Base-by-base conservation (phyloP, 2,888 invertebrate genomes). In the Eubasilissa splendida region DNA sequence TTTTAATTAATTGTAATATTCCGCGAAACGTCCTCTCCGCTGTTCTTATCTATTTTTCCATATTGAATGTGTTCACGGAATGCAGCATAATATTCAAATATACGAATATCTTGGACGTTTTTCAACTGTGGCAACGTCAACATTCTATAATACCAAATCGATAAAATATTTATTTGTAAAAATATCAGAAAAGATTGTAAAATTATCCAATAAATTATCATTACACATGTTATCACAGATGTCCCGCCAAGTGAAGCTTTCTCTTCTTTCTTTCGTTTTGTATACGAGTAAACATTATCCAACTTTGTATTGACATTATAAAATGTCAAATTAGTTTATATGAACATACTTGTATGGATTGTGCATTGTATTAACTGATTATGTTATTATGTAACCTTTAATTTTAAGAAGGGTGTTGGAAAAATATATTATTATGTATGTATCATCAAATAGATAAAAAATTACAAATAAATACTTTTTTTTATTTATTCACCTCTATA, bases 391-490 rank as follows among this genome's bases (percentile, higher is more conserved):
- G 53, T 79, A 79, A 75, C 66, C 79, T 79, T 7, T 80, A 80
- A 50, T 56, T 50, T 74, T 74, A 74, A 71, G 71, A 59, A 42
- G 68, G 81, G 81, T 81, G 81, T 76, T 59, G 81, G 80, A 80
- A 75, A 22, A 80, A 77, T 77, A 80, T 77, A 63, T 80, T 80
- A 53, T 52, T 77, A 73, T 80, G 74, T 80, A 74, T 80, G 80
- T 80, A 80, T 80, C 73, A 60, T 80, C 66, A 80, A 77, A 80
- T 74, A 80, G 73, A 73, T 63, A 78, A 78, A 80, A 31, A 68
- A 58, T 71, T 75, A 63, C 11, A 63, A 71, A 42, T 42, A 42
- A 42, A 42, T 42, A 42, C 42, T 5, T 42, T 42, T 5, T 42
- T 42, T 42, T 42, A 42, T 42, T 42, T 42, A 42, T 42, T 42